Evolutionary conservation across 1,140 invertebrate genomes (phyloP), one percentile per base, ranked within the genome.

Genomic region (Portunus trituberculatus): DNA sequence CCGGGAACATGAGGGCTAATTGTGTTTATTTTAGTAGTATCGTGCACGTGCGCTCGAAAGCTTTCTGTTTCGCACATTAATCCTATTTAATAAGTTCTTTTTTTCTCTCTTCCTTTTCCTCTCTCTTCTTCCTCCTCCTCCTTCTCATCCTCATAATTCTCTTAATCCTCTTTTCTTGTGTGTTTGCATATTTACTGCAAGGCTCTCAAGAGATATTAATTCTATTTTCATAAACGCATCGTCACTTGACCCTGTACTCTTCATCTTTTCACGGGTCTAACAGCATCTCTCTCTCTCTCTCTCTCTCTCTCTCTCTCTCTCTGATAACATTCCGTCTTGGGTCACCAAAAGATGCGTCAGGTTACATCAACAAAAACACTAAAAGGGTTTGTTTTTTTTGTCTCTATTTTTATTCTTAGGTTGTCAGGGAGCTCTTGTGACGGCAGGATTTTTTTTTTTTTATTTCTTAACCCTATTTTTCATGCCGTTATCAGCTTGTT

Each of bases 211-310:
- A 59, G 52, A 14, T 39, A 14, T 59, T 59, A 20, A 59, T 59
- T 39, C 52, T 59, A 59, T 59, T 59, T 59, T 59, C 52, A 59
- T 59, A 59, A 14, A 10, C 52, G 16, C 16, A 14, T 59, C 10
- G 12, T 59, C 52, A 14, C 16, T 12, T 12, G 16, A 59, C 16
- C 12, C 52, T 20, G 10, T 59, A 59, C 52, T 59, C 52, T 10
- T 10, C 12, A 59, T 39, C 39, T 6, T 2, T 6, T 39, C 39
- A 39, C 39, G 39, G 1, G 39, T 39, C 39, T 39, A 39, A 39
- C 39, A 39, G 39, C 1, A 39, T 87, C 84, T 87, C 84, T 87
- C 84, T 87, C 84, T 87, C 84, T 87, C 84, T 87, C 31, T 87
- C 31, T 87, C 84, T 87, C 84, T 87, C 84, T 87, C 84, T 87